These are phyloP conservation scores for Acanthurus lineatus DNA, from an alignment of 2,797 vertebrate genomes.

Conservation along the genomic window DNA sequence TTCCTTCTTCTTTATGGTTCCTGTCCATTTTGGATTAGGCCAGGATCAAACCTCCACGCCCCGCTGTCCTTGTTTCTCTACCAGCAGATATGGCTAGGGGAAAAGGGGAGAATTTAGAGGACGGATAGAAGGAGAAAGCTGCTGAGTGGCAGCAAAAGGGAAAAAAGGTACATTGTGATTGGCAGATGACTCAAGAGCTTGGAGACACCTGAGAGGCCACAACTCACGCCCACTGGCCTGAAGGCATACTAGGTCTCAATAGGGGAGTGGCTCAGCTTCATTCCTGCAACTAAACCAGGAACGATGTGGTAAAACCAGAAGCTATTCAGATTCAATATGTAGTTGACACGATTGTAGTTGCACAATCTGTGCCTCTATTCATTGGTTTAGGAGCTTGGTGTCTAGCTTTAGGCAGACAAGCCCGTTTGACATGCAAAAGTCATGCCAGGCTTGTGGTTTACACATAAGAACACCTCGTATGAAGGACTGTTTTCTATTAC, in stretches of 20 bases:
- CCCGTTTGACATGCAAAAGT: constrained; percentile 9
- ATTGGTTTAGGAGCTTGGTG: neutral
- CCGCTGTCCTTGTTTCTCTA: constrained; percentile 15
- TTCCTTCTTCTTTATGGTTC: constrained; percentile 34
- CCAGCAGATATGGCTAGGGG: constrained; percentile 16
- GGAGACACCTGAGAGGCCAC: constrained; percentile 76
- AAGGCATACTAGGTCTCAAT: constrained; percentile 56
- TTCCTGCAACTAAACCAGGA: constrained; percentile 60
- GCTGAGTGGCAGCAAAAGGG: constrained; percentile 49
- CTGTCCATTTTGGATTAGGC: constrained; percentile 51
- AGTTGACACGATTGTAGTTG: constrained; percentile 1
- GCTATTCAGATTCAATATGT: constrained; percentile 3
- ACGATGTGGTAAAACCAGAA: constrained; percentile 70
- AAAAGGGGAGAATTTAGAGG: constrained; percentile 8
- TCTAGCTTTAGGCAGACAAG: constrained; percentile 15
- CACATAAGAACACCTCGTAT: too few relatives aligned
- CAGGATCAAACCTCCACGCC: constrained; percentile 18
- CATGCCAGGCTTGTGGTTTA: too few relatives aligned
- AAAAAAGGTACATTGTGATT: constrained; percentile 61
- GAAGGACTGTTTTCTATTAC: neutral
- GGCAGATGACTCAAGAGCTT: constrained; percentile 56
- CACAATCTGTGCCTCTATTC: neutral
- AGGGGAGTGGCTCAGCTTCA: constrained; percentile 67
- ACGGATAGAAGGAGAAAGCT: constrained; percentile 30
- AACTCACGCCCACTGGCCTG: constrained; percentile 58